Percentiles rank a stretch among this genome's conserved stretches.
These are phyloP conservation scores for Heterodera schachtii DNA, from an alignment of 1,140 invertebrate genomes.

Conservation along the genomic window DNA sequence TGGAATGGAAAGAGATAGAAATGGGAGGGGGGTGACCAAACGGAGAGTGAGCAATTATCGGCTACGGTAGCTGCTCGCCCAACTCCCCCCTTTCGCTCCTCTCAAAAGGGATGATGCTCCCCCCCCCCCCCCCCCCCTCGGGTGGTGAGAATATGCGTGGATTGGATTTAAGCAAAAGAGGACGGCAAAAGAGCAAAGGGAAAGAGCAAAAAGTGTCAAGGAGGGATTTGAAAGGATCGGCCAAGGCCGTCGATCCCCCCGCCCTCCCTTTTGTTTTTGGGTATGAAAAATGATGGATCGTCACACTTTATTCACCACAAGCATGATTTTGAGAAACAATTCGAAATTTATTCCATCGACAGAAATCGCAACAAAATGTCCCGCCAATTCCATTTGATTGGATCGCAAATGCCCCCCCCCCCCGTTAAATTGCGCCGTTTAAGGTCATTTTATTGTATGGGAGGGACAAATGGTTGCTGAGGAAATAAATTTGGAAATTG, in stretches of 20 bases:
- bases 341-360: too few species aligned
- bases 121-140: background rate
- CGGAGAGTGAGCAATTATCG: background rate
- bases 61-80: background rate
- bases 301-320: too few species aligned
- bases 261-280: background rate
- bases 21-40: background rate
- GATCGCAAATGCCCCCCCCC: background rate
- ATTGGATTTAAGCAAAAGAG: background rate
- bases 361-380: background rate
- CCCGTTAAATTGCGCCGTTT: too few species aligned
- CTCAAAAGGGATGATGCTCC: background rate
- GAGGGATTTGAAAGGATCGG: background rate
- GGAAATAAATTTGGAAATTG: too few species aligned
- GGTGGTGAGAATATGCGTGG: background rate
- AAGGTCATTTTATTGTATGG: too few species aligned
- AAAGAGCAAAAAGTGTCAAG: background rate
- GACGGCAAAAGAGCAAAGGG: background rate
- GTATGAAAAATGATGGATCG: background rate
- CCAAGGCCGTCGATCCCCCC: background rate
- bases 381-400: background rate
- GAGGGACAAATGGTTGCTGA: too few species aligned
- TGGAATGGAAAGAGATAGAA: too few species aligned
- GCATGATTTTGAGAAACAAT: too few species aligned
- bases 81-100: too few species aligned